Conservation (phyloP, 2,797 vertebrate species). For the Halcyon smyrnensis region DNA sequence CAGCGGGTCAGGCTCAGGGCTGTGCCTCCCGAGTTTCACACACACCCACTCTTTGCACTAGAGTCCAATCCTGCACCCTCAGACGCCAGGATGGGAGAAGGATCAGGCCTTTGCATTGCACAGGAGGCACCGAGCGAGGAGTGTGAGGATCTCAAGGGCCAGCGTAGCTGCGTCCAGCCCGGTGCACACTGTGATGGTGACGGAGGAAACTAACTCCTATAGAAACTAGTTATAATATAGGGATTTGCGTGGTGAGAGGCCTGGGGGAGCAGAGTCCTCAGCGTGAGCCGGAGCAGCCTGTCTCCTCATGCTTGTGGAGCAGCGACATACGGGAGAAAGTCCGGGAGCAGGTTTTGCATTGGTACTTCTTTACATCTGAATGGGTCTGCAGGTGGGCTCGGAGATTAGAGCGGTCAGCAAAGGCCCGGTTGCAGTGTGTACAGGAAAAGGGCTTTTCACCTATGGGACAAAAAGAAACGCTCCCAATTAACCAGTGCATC, state of each 20-base stretch:
- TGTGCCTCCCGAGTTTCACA: rapidly evolving
- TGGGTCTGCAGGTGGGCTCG: slow-evolving; percentile 97
- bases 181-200: background rate
- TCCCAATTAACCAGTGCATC: slow-evolving; percentile 69
- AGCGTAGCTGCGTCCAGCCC: background rate
- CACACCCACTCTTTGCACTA: background rate
- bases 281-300: slow-evolving; percentile 85
- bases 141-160: background rate
- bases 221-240: slow-evolving; percentile 45
- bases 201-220: slow-evolving; percentile 59
- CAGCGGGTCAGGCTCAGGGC: background rate
- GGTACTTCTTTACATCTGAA: slow-evolving; percentile 98
- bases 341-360: slow-evolving; percentile 90
- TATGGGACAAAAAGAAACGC: slow-evolving; percentile 65
- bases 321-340: slow-evolving; percentile 99
- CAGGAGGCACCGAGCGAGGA: background rate
- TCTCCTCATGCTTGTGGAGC: slow-evolving; percentile 93
- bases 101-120: background rate
- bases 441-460: slow-evolving; percentile 86
- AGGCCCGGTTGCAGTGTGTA: slow-evolving; percentile 93
- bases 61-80: background rate
- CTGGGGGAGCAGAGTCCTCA: background rate
- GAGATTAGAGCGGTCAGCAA: slow-evolving; percentile 97
- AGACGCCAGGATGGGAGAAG: background rate
- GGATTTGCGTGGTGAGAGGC: background rate